Evolutionary conservation across 1,140 invertebrate species (phyloP).

Genomic region (Berghia stephanieae): DNA sequence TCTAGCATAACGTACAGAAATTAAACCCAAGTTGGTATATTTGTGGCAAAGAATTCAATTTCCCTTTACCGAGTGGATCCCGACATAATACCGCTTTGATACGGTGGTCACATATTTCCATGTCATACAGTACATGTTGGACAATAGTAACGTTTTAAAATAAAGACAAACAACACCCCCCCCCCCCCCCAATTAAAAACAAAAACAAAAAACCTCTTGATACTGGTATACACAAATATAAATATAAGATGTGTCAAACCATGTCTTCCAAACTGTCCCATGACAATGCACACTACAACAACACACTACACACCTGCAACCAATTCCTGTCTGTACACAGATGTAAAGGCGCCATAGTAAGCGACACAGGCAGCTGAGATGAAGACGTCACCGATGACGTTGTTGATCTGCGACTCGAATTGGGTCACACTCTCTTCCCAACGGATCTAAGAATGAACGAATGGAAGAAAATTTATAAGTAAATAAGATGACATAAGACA

Average conservation of each 20-base stretch:
- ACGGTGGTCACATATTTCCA: too few relatives aligned
- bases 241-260: not conserved
- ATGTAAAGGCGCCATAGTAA: slow-evolving; percentile 68
- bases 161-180: too few relatives aligned
- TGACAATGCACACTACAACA: not conserved
- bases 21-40: too few relatives aligned
- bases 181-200: too few relatives aligned
- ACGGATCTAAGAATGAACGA: slow-evolving; percentile 64
- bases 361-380: slow-evolving; percentile 67
- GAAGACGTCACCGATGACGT: slow-evolving; percentile 68
- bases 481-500: too few relatives aligned
- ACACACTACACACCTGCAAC: slow-evolving; percentile 2
- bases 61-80: too few relatives aligned
- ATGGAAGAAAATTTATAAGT: not conserved
- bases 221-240: not conserved
- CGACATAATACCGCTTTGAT: too few relatives aligned
- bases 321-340: slow-evolving; percentile 50
- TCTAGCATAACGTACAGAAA: too few relatives aligned
- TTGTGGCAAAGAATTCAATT: too few relatives aligned
- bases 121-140: too few relatives aligned
- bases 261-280: not conserved
- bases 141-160: too few relatives aligned
- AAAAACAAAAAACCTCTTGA: not conserved
- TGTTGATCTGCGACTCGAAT: slow-evolving; percentile 63
- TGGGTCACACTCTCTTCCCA: slow-evolving; percentile 79